phyloP scores from a whole-genome alignment of 1,140 invertebrate species.

The Acromyrmex echinatior region DNA sequence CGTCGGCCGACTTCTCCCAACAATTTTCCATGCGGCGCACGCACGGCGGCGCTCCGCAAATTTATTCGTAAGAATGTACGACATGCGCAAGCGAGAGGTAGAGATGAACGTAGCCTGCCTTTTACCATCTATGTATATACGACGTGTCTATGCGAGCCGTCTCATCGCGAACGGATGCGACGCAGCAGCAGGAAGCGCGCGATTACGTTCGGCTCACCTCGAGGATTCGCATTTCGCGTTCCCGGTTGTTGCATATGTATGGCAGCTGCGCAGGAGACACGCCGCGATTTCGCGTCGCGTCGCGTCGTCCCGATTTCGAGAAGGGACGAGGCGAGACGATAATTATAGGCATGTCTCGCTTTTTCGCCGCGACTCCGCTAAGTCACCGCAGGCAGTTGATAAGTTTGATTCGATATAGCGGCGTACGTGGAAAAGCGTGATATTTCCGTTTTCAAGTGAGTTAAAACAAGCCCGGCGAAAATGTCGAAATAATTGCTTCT shows the following conservation, averaged over 20 bases:
- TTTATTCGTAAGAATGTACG: constrained; percentile 80
- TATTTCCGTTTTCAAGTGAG: not conserved
- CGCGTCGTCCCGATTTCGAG: constrained; percentile 65
- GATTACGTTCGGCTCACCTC: constrained; percentile 80
- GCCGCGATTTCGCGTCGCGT: constrained; percentile 24
- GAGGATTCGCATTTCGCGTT: constrained; percentile 71
- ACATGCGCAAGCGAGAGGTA: constrained; percentile 56
- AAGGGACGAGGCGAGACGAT: constrained; percentile 45
- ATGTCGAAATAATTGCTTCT: not conserved
- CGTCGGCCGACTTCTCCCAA: not conserved
- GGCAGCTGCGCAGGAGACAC: constrained; percentile 42
- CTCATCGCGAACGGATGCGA: constrained; percentile 77
- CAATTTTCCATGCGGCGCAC: constrained; percentile 28
- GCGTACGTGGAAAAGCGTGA: not conserved
- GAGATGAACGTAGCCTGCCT: constrained; percentile 67
- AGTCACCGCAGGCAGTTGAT: not conserved
- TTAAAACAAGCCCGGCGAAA: not conserved
- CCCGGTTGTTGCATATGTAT: constrained; percentile 57
- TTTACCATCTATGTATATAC: constrained; percentile 47
- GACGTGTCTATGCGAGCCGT: constrained; percentile 71
- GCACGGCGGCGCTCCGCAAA: constrained; percentile 61
- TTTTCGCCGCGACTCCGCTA: constrained; percentile 34
- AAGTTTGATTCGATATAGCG: not conserved
- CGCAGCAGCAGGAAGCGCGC: constrained; percentile 82
- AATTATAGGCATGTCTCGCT: constrained; percentile 69